phyloP scores from a whole-genome alignment of 2,113 vertebrate species.

The Bujurquina vittata region DNA sequence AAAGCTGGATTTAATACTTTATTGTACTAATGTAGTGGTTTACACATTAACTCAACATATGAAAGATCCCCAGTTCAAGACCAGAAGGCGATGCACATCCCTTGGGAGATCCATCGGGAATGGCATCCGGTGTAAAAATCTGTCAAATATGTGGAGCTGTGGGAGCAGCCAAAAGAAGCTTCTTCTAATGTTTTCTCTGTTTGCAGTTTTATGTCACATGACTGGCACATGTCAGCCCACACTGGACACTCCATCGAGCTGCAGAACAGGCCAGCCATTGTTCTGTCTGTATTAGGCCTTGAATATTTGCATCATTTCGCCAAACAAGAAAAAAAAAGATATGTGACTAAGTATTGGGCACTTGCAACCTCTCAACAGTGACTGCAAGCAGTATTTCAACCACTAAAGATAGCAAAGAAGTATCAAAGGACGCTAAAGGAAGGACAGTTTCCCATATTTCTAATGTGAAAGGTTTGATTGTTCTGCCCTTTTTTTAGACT shows the following conservation, averaged over 20 bases:
- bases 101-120: not conserved
- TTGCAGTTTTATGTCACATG: not conserved
- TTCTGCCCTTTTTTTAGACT: not conserved
- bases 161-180: not conserved
- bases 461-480: too few relatives aligned
- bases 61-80: not conserved
- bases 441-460: not conserved
- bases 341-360: not conserved
- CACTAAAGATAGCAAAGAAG: not conserved
- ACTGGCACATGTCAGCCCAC: not conserved
- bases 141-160: not conserved
- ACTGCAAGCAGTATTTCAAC: not conserved
- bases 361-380: not conserved
- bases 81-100: not conserved
- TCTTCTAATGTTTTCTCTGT: not conserved
- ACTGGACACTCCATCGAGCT: not conserved
- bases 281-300: not conserved
- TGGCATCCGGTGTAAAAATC: not conserved
- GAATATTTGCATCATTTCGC: not conserved
- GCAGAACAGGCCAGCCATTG: not conserved
- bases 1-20: not conserved
- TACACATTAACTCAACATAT: not conserved
- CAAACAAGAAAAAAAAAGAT: constrained; percentile 1
- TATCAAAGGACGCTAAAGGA: not conserved
- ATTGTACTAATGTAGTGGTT: not conserved